Percentiles rank a stretch among this genome's conserved stretches.
Evolutionary conservation across 2,113 vertebrate genomes (phyloP).

Genomic region (Phrynosoma platyrhinos): DNA sequence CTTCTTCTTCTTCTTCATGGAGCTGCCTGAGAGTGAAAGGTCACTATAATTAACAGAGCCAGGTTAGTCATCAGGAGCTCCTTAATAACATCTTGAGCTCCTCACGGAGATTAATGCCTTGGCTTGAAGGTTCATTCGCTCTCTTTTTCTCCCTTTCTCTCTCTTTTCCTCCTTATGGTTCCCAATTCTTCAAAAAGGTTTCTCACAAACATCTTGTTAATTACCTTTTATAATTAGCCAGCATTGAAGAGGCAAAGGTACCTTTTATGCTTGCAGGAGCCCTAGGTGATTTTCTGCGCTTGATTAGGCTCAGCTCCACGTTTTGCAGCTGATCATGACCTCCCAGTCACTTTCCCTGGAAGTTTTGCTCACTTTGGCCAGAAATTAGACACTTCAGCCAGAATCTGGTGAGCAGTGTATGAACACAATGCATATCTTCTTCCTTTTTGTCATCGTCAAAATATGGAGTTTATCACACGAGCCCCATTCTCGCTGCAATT

Average conservation of each 20-base stretch:
- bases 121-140: conserved; percentile 14
- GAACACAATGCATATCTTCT: too few species aligned
- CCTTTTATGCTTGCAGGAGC: conserved; percentile 10
- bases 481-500: too few species aligned
- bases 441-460: too few species aligned
- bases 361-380: neutral
- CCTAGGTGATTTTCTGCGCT: conserved; percentile 20
- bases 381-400: neutral
- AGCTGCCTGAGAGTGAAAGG: neutral
- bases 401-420: too few species aligned
- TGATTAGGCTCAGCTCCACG: conserved; percentile 37
- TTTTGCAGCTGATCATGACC: conserved; percentile 43
- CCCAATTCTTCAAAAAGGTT: conserved; percentile 34
- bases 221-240: conserved; percentile 72
- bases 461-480: too few species aligned
- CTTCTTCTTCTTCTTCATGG: neutral
- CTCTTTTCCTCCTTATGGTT: conserved; percentile 21
- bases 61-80: neutral
- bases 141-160: neutral
- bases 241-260: conserved; percentile 47
- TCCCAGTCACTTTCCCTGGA: neutral
- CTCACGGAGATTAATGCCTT: conserved; percentile 29
- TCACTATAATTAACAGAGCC: conserved; percentile 5
- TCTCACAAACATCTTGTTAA: conserved; percentile 60
- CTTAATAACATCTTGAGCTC: neutral